Conservation (phyloP, 2,113 vertebrate genomes). For the Myiagra hebetior region DNA sequence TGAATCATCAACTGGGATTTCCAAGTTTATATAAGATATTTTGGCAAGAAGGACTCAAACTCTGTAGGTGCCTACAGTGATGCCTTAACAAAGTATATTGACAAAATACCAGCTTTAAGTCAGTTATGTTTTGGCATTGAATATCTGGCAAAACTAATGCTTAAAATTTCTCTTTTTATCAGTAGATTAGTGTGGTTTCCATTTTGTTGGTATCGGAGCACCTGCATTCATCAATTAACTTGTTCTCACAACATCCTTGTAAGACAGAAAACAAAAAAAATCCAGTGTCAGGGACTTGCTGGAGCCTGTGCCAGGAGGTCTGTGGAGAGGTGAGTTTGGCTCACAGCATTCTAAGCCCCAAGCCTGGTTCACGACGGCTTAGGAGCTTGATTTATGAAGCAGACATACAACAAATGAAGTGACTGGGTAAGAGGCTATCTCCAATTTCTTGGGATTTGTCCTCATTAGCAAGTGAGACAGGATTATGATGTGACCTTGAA, state of each 20-base stretch:
- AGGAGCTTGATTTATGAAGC: neutral
- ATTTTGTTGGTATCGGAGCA: neutral
- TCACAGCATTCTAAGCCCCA: neutral
- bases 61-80: neutral
- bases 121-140: neutral
- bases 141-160: neutral
- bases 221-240: neutral
- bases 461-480: constrained; percentile 54
- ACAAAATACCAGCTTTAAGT: neutral
- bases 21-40: neutral
- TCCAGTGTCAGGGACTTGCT: neutral
- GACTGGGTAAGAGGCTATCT: constrained; percentile 5
- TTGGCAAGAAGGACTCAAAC: neutral
- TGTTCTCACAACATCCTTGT: neutral
- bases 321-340: neutral
- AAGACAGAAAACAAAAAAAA: neutral
- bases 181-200: neutral
- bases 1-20: constrained; percentile 8
- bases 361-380: neutral
- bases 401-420: neutral
- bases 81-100: neutral
- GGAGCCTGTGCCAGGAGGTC: neutral
- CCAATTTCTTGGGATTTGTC: constrained; percentile 56
- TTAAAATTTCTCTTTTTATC: neutral
- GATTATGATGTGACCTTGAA: constrained; percentile 57